Conservation (phyloP, 2,888 invertebrate species). For the Pecten maximus region DNA sequence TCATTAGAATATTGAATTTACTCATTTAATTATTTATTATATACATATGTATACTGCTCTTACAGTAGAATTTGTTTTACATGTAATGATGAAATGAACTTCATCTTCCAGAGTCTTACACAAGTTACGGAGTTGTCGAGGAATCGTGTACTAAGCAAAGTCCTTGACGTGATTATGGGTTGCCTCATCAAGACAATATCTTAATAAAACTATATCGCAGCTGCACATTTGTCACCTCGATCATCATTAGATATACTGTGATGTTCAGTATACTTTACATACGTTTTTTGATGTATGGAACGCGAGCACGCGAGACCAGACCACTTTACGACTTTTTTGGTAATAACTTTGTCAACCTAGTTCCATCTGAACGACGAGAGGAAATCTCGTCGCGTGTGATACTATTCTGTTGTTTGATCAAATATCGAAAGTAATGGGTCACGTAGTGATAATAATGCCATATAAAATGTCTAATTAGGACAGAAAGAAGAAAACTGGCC, state of each 20-base stretch:
- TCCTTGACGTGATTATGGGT: no score
- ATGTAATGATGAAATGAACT: no score
- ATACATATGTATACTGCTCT: no score
- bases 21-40: no score
- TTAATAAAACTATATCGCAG: not conserved
- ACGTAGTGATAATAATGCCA: not conserved
- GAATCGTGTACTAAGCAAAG: no score
- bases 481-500: not conserved
- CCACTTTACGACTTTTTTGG: not conserved
- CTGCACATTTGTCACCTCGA: not conserved
- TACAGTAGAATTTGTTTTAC: no score
- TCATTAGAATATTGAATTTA: no score
- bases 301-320: not conserved
- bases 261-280: not conserved
- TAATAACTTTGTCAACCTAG: not conserved
- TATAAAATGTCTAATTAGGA: slow-evolving; percentile 22
- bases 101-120: no score
- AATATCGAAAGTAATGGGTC: not conserved
- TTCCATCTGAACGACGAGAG: not conserved
- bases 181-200: no score
- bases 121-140: no score
- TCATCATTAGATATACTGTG: not conserved
- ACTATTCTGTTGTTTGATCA: not conserved
- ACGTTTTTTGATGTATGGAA: not conserved
- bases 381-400: not conserved